A percentile compares a stretch with the other conserved stretches of the same genome.
phyloP scores from a whole-genome alignment of 2,888 invertebrate genomes.

The Lathronympha strigana region DNA sequence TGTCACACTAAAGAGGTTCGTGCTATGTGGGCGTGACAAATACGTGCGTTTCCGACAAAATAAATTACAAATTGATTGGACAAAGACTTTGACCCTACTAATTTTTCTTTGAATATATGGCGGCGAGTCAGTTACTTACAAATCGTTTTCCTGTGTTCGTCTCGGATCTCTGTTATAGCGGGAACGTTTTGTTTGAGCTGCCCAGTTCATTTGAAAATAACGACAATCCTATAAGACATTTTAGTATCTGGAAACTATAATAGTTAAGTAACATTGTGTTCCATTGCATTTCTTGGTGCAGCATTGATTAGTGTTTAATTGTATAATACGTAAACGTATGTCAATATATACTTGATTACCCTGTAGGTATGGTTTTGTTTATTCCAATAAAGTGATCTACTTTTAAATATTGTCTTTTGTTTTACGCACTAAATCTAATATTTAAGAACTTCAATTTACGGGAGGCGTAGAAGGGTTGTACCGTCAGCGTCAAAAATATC shows the following conservation, averaged over 20 bases:
- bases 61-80: no score
- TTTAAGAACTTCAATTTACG: no score
- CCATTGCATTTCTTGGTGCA: constrained; percentile 66
- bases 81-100: no score
- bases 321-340: constrained; percentile 56
- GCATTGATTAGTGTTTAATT: constrained; percentile 65
- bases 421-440: background rate
- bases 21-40: no score
- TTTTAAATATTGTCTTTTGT: constrained; percentile 24
- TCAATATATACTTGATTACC: constrained; percentile 73
- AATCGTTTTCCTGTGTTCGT: no score
- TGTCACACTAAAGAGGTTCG: no score
- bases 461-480: no score
- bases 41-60: no score
- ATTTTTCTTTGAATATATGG: no score
- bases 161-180: background rate
- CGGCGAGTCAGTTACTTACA: no score
- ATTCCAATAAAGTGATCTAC: constrained; percentile 37
- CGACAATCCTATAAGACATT: background rate
- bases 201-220: background rate
- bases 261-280: constrained; percentile 54
- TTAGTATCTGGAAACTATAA: constrained; percentile 20
- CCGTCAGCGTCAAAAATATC: no score
- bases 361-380: constrained; percentile 47
- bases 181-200: background rate